Base-by-base conservation (phyloP, 2,113 vertebrate genomes). In the Siphamia tubifer region DNA sequence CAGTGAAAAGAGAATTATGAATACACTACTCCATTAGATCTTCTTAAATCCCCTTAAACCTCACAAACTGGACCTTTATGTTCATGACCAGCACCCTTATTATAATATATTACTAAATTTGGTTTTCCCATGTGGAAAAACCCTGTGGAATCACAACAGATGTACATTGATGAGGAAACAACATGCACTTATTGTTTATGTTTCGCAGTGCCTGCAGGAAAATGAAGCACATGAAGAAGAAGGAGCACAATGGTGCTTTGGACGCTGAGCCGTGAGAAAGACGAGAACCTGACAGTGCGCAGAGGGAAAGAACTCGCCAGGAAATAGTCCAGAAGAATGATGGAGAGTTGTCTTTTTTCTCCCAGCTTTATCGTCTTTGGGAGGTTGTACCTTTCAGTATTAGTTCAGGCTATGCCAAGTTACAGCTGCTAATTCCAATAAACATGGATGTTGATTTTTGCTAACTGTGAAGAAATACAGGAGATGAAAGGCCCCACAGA, bases 171-270 rank as follows among this genome's bases (percentile, higher is more conserved):
- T 42, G 27, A 8, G 49, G 31, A 61, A 58, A 48, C 21, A 30
- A 62, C 43, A 8, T 48, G 28, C 15, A 10, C 21, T 7, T 16
- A 7, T 74, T 75, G 53, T 81, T 74, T 71, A 69, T 53, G 42
- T 81, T 74, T 20, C 10, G 27, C 64, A 51, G 8, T 39, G 49
- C 35, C 54, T 55, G 45, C 54, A 75, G 76, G 73, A 84, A 80
- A 65, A 66, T 48, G 62, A 68, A 52, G 64, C 52, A 19, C 68
- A 81, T 78, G 36, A 74, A 56, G 23, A 23, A n/a, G 1, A 36
- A 21, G 13, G 34, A 64, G 64, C 60, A 82, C 75, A 79, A 74
- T 55, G 40, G 58, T 8, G 32, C 56, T 15, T 74, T 31, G 49
- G 54, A 77, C 44, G 4, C 19, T 0, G 2, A 45, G 24, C 62